phyloP scores from a whole-genome alignment of 2,113 vertebrate species.

The Albula glossodonta region DNA sequence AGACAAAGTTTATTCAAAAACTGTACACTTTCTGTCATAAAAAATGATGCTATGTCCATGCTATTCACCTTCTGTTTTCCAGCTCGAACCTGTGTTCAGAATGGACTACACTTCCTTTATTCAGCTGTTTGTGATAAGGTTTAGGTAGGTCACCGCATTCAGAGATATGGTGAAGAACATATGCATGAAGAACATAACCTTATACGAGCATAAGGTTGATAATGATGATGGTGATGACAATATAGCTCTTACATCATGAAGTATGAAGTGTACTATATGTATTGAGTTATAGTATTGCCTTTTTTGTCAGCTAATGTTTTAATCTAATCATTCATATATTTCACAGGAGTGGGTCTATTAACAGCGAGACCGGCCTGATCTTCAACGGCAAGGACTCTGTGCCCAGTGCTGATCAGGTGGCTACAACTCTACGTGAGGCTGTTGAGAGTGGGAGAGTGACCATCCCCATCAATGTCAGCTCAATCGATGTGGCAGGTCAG shows the following conservation, averaged over 20 bases:
- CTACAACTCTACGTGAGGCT: background rate
- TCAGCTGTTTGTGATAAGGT: background rate
- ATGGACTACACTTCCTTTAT: background rate
- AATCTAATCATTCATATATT: background rate
- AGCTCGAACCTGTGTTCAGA: background rate
- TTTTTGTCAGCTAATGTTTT: background rate
- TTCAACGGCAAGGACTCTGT: background rate
- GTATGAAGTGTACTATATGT: too few species aligned
- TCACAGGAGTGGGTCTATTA: background rate
- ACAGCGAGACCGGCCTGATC: background rate
- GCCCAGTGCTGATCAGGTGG: background rate
- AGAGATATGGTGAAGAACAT: background rate
- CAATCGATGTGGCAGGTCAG: background rate
- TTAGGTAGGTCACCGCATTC: background rate
- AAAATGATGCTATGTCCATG: background rate
- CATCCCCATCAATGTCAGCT: background rate
- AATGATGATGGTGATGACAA: background rate
- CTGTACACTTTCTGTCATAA: too few species aligned
- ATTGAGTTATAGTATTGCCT: background rate
- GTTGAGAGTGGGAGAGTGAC: background rate
- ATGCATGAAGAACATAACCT: background rate
- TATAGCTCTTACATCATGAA: too few species aligned
- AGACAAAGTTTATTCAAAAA: too few species aligned
- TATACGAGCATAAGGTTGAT: background rate
- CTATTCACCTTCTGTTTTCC: background rate